Evolutionary conservation across 2,113 vertebrate species (phyloP).

Genomic region (Tricholaema leucomelas): DNA sequence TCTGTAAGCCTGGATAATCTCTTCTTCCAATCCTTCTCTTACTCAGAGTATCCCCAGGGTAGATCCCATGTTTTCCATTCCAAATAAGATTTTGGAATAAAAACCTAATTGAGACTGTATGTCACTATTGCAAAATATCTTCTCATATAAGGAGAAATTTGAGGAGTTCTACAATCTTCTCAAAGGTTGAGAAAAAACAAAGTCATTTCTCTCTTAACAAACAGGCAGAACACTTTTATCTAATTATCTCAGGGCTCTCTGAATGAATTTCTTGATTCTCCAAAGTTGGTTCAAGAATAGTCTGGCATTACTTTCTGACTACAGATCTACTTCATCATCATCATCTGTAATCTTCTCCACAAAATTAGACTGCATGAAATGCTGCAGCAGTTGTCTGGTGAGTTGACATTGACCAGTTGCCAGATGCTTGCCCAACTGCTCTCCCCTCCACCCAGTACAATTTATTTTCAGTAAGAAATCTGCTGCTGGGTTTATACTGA

Average conservation of each 20-base stretch:
- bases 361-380: neutral
- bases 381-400: neutral
- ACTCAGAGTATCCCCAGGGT: neutral
- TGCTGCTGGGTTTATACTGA: neutral
- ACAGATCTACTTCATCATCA: neutral
- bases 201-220: neutral
- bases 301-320: neutral
- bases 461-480: neutral
- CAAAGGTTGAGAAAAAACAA: neutral
- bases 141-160: neutral
- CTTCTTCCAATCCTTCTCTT: neutral
- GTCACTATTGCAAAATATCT: neutral
- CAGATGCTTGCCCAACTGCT: neutral
- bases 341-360: neutral
- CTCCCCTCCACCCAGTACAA: neutral
- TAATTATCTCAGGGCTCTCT: neutral
- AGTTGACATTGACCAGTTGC: accelerated
- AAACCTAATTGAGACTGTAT: neutral
- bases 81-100: neutral
- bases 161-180: neutral
- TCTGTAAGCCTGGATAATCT: neutral
- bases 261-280: neutral
- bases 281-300: neutral
- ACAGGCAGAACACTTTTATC: neutral
- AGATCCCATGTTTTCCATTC: neutral